Evolutionary conservation across 2,888 invertebrate genomes (phyloP).

Genomic region (Philereme transversata): DNA sequence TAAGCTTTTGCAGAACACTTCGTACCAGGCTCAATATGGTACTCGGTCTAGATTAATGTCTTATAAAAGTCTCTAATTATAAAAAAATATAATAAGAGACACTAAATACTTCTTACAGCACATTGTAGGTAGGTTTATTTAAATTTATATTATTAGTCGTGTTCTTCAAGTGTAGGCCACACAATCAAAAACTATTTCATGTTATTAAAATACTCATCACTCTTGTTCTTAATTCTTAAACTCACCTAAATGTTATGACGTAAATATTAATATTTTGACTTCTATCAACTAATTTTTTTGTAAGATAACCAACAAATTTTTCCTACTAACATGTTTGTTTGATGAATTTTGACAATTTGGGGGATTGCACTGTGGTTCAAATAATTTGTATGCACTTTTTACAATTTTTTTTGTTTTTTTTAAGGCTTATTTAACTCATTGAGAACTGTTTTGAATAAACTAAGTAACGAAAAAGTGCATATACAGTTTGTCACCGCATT

Average conservation of each 20-base stretch:
- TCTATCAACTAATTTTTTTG: too few species aligned
- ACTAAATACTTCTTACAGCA: neutral
- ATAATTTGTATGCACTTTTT: too few species aligned
- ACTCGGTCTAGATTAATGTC: neutral
- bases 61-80: too few species aligned
- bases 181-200: neutral
- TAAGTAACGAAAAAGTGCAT: too few species aligned
- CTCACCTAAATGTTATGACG: neutral
- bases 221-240: neutral
- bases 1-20: neutral
- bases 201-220: neutral
- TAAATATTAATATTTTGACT: neutral
- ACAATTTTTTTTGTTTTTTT: too few species aligned
- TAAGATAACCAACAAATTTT: too few species aligned
- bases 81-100: neutral
- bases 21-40: neutral
- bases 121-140: neutral
- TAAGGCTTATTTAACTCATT: too few species aligned
- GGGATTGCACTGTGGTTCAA: too few species aligned
- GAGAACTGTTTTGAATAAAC: too few species aligned
- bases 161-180: neutral
- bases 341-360: too few species aligned
- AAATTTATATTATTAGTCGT: neutral
- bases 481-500: too few species aligned
- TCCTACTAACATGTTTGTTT: too few species aligned